phyloP scores from a whole-genome alignment of 2,113 vertebrate genomes.

The Dasyprocta punctata region DNA sequence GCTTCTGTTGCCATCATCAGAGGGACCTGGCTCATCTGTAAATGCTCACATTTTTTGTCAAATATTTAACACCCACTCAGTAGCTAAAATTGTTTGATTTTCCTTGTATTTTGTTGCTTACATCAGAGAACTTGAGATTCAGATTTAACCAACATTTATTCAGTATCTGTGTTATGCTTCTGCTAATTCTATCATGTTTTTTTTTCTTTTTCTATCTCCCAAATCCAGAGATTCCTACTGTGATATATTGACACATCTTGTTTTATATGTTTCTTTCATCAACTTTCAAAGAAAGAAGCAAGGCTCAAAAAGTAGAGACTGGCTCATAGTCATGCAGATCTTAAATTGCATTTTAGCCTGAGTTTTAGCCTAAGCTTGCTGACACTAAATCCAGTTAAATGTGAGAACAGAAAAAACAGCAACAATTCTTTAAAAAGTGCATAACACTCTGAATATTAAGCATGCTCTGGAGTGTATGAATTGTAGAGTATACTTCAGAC shows the following conservation, averaged over 20 bases:
- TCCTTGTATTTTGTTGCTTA: slow-evolving; percentile 8
- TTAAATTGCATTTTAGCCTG: background rate
- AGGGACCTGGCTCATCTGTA: background rate
- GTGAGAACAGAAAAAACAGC: background rate
- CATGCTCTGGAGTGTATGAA: background rate
- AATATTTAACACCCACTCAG: background rate
- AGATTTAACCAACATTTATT: background rate
- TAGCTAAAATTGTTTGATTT: background rate
- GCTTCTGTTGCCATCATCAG: background rate
- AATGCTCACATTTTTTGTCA: background rate
- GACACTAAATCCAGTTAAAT: background rate
- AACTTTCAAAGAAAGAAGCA: slow-evolving; percentile 44
- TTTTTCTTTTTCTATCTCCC: background rate
- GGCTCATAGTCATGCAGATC: background rate
- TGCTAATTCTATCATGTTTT: background rate
- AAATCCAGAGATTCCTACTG: background rate
- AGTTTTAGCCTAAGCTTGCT: background rate
- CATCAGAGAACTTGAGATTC: background rate
- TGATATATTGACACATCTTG: background rate
- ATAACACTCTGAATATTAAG: background rate
- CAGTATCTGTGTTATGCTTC: background rate
- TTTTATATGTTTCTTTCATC: slow-evolving; percentile 27
- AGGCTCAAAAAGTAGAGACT: background rate
- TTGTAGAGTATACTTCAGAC: background rate
- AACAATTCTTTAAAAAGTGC: background rate